These are phyloP conservation scores for Encarsia formosa DNA, from an alignment of 2,888 invertebrate genomes.

Conservation along the genomic window DNA sequence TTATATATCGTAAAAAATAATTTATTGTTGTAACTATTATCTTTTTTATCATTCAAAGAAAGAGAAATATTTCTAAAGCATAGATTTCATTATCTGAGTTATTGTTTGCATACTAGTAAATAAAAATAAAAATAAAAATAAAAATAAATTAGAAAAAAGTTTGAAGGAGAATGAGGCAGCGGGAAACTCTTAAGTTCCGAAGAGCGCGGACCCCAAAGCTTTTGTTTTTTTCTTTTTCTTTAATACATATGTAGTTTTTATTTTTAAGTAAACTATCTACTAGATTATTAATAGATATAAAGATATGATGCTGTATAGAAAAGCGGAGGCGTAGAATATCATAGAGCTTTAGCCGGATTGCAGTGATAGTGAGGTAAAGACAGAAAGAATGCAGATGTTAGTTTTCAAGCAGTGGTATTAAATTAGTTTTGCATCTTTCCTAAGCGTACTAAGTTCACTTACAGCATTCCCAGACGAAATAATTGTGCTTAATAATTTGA, in stretches of 20 bases:
- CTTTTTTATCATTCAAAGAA: conserved; percentile 6
- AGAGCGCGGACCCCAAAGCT: conserved; percentile 23
- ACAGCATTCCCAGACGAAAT: too few species aligned
- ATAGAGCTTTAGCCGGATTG: conserved; percentile 27
- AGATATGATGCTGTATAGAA: conserved; percentile 26
- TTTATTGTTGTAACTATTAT: background rate
- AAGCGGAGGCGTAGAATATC: conserved; percentile 25
- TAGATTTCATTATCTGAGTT: conserved; percentile 14
- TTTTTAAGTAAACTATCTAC: background rate
- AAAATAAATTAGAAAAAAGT: conserved; percentile 16
- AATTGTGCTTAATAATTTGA: too few species aligned
- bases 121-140: too few species aligned
- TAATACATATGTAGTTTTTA: background rate
- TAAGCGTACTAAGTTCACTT: too few species aligned
- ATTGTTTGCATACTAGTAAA: too few species aligned
- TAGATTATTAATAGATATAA: conserved; percentile 6
- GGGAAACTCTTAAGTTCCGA: conserved; percentile 28
- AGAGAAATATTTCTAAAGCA: conserved; percentile 16
- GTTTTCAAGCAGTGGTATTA: conserved; percentile 23
- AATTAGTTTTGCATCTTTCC: too few species aligned
- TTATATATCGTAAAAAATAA: background rate
- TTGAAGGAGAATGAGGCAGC: conserved; percentile 26
- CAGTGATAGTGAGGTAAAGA: conserved; percentile 22
- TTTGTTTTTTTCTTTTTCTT: conserved; percentile 14
- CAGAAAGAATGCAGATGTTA: conserved; percentile 19